Evolutionary conservation across 2,797 vertebrate species (phyloP).

Genomic region (Lates japonicus): DNA sequence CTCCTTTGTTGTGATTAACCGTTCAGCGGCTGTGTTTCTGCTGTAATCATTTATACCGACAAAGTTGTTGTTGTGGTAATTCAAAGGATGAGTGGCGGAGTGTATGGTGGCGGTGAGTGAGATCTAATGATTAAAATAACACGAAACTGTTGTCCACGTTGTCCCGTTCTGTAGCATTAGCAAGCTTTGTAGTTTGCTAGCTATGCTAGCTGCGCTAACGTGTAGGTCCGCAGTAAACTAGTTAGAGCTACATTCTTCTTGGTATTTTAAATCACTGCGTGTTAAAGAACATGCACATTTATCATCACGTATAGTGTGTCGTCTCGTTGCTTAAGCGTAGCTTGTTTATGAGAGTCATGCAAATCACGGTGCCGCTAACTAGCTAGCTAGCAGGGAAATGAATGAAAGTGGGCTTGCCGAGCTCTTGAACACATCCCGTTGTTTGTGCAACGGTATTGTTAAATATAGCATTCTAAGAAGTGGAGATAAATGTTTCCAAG

Average conservation of each 20-base stretch:
- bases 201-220: conserved; percentile 59
- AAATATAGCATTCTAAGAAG: not conserved
- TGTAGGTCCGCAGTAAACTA: not conserved
- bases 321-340: fast-evolving
- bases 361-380: not conserved
- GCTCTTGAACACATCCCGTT: conserved; percentile 6
- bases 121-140: conserved; percentile 28
- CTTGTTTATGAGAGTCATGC: not conserved
- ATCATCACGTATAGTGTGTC: fast-evolving
- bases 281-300: not conserved
- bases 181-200: conserved; percentile 49
- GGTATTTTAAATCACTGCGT: fast-evolving
- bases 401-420: conserved; percentile 64
- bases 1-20: conserved; percentile 83
- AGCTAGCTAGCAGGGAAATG: conserved; percentile 61
- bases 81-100: conserved; percentile 94
- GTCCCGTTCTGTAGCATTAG: conserved; percentile 39
- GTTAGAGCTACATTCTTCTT: not conserved
- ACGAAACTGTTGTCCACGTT: conserved; percentile 68
- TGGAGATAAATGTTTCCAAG: not conserved
- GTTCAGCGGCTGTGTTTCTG: conserved; percentile 52
- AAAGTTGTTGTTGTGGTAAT: conserved; percentile 20
- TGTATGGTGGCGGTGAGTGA: conserved; percentile 96
- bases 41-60: conserved; percentile 19
- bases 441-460: not conserved